Evolutionary conservation across 2,888 invertebrate species (phyloP), one percentile per base, ranked within the genome.

Genomic region (Prosopocoilus inquinatus): DNA sequence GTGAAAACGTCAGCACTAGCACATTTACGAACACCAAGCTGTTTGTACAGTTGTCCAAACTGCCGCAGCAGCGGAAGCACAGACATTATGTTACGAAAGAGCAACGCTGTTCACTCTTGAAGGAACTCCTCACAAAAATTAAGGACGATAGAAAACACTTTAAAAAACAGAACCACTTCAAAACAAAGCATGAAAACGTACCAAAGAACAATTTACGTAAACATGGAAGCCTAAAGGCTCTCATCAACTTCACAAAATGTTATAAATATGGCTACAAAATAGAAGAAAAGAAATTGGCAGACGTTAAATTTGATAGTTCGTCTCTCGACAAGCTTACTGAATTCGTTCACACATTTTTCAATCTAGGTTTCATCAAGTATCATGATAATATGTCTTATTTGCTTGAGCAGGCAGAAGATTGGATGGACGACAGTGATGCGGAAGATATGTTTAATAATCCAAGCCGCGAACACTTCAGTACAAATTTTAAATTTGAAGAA

Each of bases 281-380:
- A 35, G 67, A 67, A 56, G 67, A 68, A 53, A 66, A 67, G 51
- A 61, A 61, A 12, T 68, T 68, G 45, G 64, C 61, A 59, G 67
- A 66, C 58, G 66, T 65, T 12, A 71, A 71, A 54, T 65, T 67
- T 50, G 73, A 72, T 53, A 59, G 64, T 15, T 70, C 73, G 5
- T 73, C 73, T 15, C 62, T 77, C 47, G 74, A 73, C 44, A 70
- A 70, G 55, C 59, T 77, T 16, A 66, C 67, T 32, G 69, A 68
- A 50, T 77, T 77, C 58, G 75, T 76, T 1, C 67, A 69, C 47
- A 70, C 70, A 16, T 77, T 72, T 59, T 77, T 77, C 61, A 69
- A 65, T 50, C 69, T 69, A 55, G 73, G 75, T 59, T 75, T 76
- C 57, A 63, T 68, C 11, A 73, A 73, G 20, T 77, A 74, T 51